Percentiles rank a stretch among this genome's conserved stretches.
These are phyloP conservation scores for Psammodynastes pulverulentus DNA, from an alignment of 2,113 vertebrate species.

Conservation along the genomic window DNA sequence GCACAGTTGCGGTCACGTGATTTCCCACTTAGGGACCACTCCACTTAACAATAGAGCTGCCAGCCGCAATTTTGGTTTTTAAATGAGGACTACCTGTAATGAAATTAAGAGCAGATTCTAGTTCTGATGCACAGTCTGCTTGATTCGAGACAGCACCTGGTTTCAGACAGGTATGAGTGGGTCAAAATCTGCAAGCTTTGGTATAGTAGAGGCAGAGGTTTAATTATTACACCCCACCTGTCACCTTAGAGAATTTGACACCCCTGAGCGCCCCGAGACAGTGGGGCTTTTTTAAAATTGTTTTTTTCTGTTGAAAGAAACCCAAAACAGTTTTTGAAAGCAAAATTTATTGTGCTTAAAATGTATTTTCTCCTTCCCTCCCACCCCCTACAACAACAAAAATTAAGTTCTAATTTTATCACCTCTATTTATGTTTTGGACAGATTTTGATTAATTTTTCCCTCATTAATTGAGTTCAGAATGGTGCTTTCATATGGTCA, in stretches of 20 bases:
- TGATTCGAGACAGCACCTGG: neutral
- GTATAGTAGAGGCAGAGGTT: neutral
- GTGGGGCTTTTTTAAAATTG: neutral
- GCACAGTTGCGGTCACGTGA: neutral
- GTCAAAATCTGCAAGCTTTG: neutral
- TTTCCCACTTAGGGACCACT: neutral
- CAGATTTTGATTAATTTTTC: slow-evolving; percentile 58
- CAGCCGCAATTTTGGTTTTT: neutral
- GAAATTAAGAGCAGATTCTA: neutral
- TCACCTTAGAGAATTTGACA: neutral
- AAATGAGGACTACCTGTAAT: neutral
- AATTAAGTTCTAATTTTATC: slow-evolving; percentile 30
- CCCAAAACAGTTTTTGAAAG: neutral
- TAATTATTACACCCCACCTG: neutral
- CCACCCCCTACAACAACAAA: slow-evolving; percentile 15
- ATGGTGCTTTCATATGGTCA: slow-evolving; percentile 32
- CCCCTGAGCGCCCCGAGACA: neutral
- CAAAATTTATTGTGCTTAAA: slow-evolving; percentile 2
- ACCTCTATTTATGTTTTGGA: slow-evolving; percentile 43
- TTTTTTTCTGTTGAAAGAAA: neutral
- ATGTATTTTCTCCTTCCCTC: neutral
- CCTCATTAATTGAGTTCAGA: slow-evolving; percentile 46
- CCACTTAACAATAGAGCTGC: neutral
- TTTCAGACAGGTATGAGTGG: neutral
- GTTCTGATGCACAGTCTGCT: neutral